Evolutionary conservation across 2,113 vertebrate genomes (phyloP).

Genomic region (Oncorhynchus gorbuscha): DNA sequence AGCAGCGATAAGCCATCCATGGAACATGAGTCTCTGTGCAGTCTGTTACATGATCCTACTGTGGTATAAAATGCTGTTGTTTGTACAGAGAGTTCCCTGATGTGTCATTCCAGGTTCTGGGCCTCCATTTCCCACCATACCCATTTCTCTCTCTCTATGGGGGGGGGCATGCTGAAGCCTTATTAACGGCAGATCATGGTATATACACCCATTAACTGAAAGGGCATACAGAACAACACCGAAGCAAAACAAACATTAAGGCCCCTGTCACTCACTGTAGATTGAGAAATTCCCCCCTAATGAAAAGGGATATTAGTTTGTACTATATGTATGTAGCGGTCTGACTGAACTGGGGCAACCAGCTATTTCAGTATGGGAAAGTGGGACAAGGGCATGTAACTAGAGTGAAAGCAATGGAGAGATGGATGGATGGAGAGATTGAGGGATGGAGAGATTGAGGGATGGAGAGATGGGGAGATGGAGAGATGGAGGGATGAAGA

Average conservation of each 20-base stretch:
- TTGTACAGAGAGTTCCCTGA: not conserved
- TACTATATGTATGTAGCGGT: constrained; percentile 5
- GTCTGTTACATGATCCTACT: not conserved
- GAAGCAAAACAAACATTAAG: not conserved
- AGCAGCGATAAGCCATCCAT: not conserved
- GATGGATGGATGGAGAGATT: constrained; percentile 11
- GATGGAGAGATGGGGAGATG: constrained; percentile 12
- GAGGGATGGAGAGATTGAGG: constrained; percentile 13
- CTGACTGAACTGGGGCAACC: constrained; percentile 1
- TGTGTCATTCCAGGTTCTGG: not conserved
- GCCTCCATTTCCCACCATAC: not conserved
- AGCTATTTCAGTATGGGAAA: constrained; percentile 49
- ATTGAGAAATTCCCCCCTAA: constrained; percentile 1
- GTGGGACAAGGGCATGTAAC: constrained; percentile 24
- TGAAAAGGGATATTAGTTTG: constrained; percentile 16
- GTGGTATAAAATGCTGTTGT: not conserved
- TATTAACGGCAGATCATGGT: not conserved
- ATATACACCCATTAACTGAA: not conserved
- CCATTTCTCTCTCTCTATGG: too few species aligned
- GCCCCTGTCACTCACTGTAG: not conserved
- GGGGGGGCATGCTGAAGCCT: not conserved
- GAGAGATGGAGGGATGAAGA: not conserved
- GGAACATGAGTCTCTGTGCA: not conserved
- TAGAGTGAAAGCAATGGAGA: constrained; percentile 25
- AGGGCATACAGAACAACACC: not conserved